phyloP scores from a whole-genome alignment of 2,797 vertebrate genomes.

The Typhlichthys eigenmanni region DNA sequence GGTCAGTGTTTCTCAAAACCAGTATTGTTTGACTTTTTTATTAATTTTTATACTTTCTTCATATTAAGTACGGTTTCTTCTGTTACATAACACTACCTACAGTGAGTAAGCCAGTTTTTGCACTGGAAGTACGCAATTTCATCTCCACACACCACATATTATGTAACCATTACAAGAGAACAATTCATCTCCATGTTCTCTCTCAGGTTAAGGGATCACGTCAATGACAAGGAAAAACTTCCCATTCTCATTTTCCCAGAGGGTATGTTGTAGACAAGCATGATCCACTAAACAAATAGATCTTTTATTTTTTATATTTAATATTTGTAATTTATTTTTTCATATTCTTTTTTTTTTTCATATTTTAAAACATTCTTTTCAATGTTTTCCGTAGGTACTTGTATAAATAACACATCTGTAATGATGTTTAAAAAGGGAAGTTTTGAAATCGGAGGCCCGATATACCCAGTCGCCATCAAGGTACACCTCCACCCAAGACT shows the following conservation, averaged over 20 bases:
- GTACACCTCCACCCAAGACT: conserved; percentile 48
- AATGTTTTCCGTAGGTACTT: conserved; percentile 84
- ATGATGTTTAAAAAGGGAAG: conserved; percentile 99
- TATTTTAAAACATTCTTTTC: conserved; percentile 18
- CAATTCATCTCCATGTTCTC: neutral
- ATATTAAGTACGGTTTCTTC: too few species aligned
- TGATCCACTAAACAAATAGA: neutral
- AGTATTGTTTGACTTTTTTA: too few species aligned
- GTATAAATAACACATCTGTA: conserved; percentile 97
- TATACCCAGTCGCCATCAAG: conserved; percentile 98
- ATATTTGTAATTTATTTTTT: conserved; percentile 4
- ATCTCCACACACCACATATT: too few species aligned
- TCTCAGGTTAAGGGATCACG: conserved; percentile 89
- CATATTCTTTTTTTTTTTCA: conserved; percentile 17
- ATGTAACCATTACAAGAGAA: too few species aligned
- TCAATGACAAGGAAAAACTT: conserved; percentile 89
- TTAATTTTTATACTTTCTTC: too few species aligned
- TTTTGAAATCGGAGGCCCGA: conserved; percentile 95
- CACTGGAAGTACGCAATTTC: too few species aligned
- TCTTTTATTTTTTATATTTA: too few species aligned
- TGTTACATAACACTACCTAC: too few species aligned
- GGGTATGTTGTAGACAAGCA: conserved; percentile 72
- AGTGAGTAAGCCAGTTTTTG: too few species aligned
- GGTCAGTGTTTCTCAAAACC: too few species aligned
- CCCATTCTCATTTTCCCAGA: conserved; percentile 98